Percentiles rank a stretch among this genome's conserved stretches.
Conservation (phyloP, 2,888 invertebrate species). For the Cryptophagus acutangulus region DNA sequence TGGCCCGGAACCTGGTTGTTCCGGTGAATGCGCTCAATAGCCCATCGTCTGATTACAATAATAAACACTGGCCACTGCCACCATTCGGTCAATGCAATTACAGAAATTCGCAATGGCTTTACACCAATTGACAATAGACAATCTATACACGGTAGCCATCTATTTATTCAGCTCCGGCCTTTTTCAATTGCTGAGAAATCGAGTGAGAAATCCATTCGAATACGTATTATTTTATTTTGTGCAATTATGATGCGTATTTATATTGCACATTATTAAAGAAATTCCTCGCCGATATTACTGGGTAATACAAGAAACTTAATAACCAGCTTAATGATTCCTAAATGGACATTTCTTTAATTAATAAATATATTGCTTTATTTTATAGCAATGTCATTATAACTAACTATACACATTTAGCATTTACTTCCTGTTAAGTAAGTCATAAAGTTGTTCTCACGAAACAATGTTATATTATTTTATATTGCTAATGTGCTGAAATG, state of each 20-base stretch:
- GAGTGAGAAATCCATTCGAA: too few species aligned
- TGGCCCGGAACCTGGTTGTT: slow-evolving; percentile 31
- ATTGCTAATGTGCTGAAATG: too few species aligned
- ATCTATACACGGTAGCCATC: too few species aligned
- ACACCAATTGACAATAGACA: neutral
- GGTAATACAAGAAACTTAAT: neutral
- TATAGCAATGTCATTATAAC: slow-evolving; percentile 1
- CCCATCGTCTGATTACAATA: slow-evolving; percentile 27
- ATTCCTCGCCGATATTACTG: too few species aligned
- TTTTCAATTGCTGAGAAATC: too few species aligned
- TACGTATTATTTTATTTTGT: too few species aligned
- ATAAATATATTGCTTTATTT: neutral
- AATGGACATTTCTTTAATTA: neutral
- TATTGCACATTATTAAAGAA: neutral
- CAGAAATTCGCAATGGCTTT: slow-evolving; percentile 18
- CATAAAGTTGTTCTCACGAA: neutral
- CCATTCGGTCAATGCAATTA: too few species aligned
- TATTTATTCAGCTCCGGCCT: too few species aligned
- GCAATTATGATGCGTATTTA: too few species aligned
- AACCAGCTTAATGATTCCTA: neutral
- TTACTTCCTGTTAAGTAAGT: slow-evolving; percentile 1
- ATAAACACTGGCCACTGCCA: slow-evolving; percentile 25
- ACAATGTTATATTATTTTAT: too few species aligned
- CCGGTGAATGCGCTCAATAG: slow-evolving; percentile 29
- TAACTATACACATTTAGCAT: slow-evolving; percentile 1